Percentiles rank a stretch among this genome's conserved stretches.
Conservation (phyloP, 1,140 invertebrate species). For the Drosophila melanica region DNA sequence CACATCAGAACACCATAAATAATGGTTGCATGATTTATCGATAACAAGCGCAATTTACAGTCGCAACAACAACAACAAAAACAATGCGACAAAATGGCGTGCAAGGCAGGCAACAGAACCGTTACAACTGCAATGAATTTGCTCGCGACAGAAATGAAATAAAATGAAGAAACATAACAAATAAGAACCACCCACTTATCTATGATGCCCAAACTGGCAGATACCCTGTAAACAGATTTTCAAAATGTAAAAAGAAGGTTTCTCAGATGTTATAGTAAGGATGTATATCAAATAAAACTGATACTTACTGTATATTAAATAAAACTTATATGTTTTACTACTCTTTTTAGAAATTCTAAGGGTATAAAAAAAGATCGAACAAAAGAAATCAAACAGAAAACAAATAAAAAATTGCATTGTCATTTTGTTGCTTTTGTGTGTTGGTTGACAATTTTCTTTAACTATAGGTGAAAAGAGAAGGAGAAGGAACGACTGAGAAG, state of each 20-base stretch:
- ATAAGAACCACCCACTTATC: background rate
- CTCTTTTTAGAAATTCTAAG: background rate
- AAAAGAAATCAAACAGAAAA: conserved; percentile 6
- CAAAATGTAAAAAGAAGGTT: too few species aligned
- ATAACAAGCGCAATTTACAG: conserved; percentile 84
- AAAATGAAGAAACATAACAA: conserved; percentile 59
- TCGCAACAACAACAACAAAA: conserved; percentile 62
- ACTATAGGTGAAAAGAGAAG: background rate
- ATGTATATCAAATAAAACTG: background rate
- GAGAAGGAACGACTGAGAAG: too few species aligned
- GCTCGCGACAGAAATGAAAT: conserved; percentile 72
- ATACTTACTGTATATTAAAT: background rate
- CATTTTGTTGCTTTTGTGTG: conserved; percentile 44
- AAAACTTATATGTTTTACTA: background rate
- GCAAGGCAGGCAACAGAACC: conserved; percentile 47
- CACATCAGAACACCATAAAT: conserved; percentile 79
- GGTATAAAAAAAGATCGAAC: conserved; percentile 4
- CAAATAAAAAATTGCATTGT: conserved; percentile 60
- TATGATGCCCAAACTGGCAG: background rate
- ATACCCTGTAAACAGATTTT: conserved; percentile 20
- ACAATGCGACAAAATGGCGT: conserved; percentile 53
- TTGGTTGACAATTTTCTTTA: conserved; percentile 32
- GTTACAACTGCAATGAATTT: conserved; percentile 81
- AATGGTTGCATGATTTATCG: conserved; percentile 84
- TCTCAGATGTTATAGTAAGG: too few species aligned